These are phyloP conservation scores for Selene dorsalis DNA, from an alignment of 2,797 vertebrate species.

Conservation along the genomic window DNA sequence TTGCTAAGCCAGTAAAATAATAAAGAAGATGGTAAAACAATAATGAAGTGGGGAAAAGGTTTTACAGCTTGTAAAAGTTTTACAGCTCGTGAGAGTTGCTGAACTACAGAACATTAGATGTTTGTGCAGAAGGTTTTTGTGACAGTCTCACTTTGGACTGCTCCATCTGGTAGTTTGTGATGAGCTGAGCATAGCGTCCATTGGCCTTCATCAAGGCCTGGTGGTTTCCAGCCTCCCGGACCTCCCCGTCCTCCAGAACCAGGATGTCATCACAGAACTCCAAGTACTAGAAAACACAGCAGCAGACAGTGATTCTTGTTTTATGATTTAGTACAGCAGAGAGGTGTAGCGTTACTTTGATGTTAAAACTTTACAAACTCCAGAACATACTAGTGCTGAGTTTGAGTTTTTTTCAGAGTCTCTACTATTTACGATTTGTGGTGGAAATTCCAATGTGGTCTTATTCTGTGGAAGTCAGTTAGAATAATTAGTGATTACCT, in stretches of 20 bases:
- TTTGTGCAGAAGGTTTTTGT: background rate
- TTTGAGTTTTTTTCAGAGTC: background rate
- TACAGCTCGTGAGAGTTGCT: background rate
- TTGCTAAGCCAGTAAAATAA: conserved; percentile 2
- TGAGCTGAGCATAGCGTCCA: conserved; percentile 84
- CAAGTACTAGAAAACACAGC: conserved; percentile 81
- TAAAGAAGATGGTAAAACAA: conserved; percentile 7
- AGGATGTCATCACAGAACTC: conserved; percentile 89
- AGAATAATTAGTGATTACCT: too few species aligned
- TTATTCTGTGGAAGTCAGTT: too few species aligned
- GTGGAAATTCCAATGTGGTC: too few species aligned
- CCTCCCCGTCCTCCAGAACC: conserved; percentile 85
- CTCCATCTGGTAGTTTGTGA: conserved; percentile 80
- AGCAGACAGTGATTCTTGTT: background rate
- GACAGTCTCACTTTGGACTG: conserved; percentile 78
- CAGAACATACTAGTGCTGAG: too few species aligned
- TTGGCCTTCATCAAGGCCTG: conserved; percentile 77
- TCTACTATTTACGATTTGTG: background rate
- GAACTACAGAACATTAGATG: background rate
- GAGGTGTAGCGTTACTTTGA: too few species aligned
- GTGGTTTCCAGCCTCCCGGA: conserved; percentile 86
- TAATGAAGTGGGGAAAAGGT: background rate
- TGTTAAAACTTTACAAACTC: too few species aligned
- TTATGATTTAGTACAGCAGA: background rate
- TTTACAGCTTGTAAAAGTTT: conserved; percentile 5